Base-by-base conservation (phyloP, 1,140 invertebrate genomes). In the Zaprionus tsacasi region DNA sequence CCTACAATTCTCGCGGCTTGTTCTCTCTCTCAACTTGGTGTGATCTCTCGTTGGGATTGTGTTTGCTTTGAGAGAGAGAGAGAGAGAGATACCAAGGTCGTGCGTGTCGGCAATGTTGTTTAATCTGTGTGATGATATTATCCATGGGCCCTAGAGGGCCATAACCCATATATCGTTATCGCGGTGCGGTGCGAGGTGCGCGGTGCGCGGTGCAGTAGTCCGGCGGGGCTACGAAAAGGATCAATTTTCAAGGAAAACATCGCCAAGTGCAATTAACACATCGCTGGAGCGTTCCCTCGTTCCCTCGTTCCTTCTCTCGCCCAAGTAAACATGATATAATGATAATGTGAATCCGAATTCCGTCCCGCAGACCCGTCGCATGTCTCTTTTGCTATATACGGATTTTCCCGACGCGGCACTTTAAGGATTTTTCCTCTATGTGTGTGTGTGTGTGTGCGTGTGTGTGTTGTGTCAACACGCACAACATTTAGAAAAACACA, bases 201-300 rank as follows among this genome's bases (percentile, higher is more conserved):
- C 2, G 21, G 15, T 13, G 43, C 65, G 71, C 64, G 48, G 63
- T 71, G 68, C 72, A 76, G 79, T 64, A 66, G 66, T 64, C 45
- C 43, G 33, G 43, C 10, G 48, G 48, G 48, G 45, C 21, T 17
- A 10, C 78, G n/a, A 83, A 85, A 88, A 88, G 85, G 85, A 88
- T 88, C 83, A 85, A 63, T 88, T 88, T 86, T 85, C 83, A 88
- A 88, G 85, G 67, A 89, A 88, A 89, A 89, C 83, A 89, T 76
- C 45, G 78, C 78, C 83, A 88, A 89, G 85, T 83, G 78, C 85
- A 88, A 88, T 88, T 88, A 88, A 89, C 83, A 88, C 83, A 83
- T 88, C 57, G 57, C 50, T 48, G 55, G 33, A 63, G 58, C 67
- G 60, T 68, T 40, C n/a, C n/a, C n/a, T n/a, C 45, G 45, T 21